Evolutionary conservation across 2,113 vertebrate genomes (phyloP), one percentile per base, ranked within the genome.

Genomic region (Pollachius pollachius): DNA sequence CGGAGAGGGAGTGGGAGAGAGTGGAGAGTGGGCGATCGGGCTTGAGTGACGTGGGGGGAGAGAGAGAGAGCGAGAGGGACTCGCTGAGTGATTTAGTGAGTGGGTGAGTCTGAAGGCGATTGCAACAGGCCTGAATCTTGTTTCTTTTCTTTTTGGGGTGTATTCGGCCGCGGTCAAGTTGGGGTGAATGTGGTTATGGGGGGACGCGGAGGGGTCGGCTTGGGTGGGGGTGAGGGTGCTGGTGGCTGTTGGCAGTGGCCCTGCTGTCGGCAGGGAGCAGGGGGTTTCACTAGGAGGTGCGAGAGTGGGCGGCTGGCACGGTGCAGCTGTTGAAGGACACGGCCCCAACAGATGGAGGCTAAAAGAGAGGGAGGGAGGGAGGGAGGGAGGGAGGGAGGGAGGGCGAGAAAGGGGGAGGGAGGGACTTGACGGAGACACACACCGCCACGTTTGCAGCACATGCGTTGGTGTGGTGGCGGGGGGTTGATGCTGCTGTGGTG

Each of bases 261-360:
- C 18, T 23, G 59, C 7, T 11, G 11, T 13, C 48, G 30, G 63
- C 75, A 67, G 23, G 69, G 77, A 67, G 19, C 48, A 81, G 77
- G 74, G 72, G 34, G 70, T 80, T 34, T 48, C 41, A 12, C 41
- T 12, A 41, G 73, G 67, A 71, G 70, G 69, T 82, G 69, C 52
- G 67, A 16, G 72, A 76, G 78, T 73, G 71, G 77, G 79, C 11
- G 60, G 74, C 66, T 30, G 52, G 70, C 74, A 59, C 69, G 58
- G 60, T 78, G 77, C 82, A 86, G 80, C 84, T 84, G 84, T 74
- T 84, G 84, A 82, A 77, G 72, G 82, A 83, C 79, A 75, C 4
- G 64, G 63, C 54, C 18, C 59, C 71, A 83, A 77, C 86, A 88
- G 84, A 88, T 86, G 84, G 75, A 27, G 25, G 58, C 48, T 17